Evolutionary conservation across 2,888 invertebrate genomes (phyloP).

Genomic region (Yponomeuta sedellus): DNA sequence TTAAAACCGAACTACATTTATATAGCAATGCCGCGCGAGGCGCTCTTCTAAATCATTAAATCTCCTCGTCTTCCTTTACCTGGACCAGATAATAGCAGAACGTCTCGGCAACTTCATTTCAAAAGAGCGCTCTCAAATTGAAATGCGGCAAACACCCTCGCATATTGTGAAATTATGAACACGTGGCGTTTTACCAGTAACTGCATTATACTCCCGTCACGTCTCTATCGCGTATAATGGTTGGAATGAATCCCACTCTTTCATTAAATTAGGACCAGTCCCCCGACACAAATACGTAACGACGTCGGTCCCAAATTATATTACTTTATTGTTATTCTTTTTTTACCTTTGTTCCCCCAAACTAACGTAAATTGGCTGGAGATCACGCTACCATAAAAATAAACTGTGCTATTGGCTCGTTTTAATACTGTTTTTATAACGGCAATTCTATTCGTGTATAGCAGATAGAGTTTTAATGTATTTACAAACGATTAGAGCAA

Average conservation of each 20-base stretch:
- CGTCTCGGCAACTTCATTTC: background rate
- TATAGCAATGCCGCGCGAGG: no score
- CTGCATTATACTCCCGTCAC: constrained; percentile 33
- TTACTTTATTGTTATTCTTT: constrained; percentile 73
- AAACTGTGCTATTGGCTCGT: constrained; percentile 65
- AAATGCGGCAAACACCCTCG: constrained; percentile 15
- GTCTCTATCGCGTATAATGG: constrained; percentile 45
- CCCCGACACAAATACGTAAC: constrained; percentile 61
- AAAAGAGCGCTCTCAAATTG: background rate
- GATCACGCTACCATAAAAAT: constrained; percentile 71
- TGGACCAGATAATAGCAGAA: no score
- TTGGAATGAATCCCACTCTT: constrained; percentile 48
- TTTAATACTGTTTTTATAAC: constrained; percentile 43
- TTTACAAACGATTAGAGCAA: background rate
- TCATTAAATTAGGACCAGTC: constrained; percentile 65
- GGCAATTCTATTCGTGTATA: constrained; percentile 19
- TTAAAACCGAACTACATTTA: no score
- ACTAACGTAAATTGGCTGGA: constrained; percentile 71
- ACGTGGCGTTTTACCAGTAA: constrained; percentile 21
- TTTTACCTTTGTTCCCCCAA: constrained; percentile 61
- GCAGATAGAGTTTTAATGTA: constrained; percentile 1
- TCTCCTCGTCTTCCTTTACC: no score
- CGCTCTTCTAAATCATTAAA: no score
- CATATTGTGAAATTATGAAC: background rate
- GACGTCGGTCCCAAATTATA: constrained; percentile 68